Evolutionary conservation across 2,113 vertebrate genomes (phyloP).

Genomic region (Suncus etruscus): DNA sequence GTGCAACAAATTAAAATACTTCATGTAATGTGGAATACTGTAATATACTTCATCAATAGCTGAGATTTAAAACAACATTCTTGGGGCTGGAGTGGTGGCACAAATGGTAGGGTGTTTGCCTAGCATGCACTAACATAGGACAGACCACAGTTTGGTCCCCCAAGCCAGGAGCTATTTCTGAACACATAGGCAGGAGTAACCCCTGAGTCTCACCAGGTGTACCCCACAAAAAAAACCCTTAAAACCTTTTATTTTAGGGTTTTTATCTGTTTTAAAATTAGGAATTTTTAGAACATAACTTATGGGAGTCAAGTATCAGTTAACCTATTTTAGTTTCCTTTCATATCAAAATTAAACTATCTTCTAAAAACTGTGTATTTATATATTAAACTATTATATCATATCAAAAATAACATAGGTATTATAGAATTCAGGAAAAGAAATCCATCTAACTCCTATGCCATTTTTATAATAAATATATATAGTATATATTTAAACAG

Average conservation of each 20-base stretch:
- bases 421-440: neutral
- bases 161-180: no score
- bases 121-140: no score
- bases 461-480: neutral
- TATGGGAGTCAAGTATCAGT: neutral
- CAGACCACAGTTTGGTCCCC: no score
- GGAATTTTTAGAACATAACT: slow-evolving; percentile 55
- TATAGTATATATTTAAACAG: no score
- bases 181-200: no score
- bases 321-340: slow-evolving; percentile 34
- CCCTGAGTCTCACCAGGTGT: no score
- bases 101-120: no score
- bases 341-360: slow-evolving; percentile 21
- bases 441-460: neutral
- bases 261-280: slow-evolving; percentile 32
- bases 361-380: neutral
- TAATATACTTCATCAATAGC: neutral
- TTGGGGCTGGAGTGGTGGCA: no score
- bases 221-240: no score
- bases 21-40: neutral
- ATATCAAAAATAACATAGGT: neutral
- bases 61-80: no score
- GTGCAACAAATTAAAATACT: neutral
- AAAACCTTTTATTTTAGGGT: no score
- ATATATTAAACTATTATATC: neutral